phyloP scores from a whole-genome alignment of 2,113 vertebrate genomes.

The Bubo bubo region DNA sequence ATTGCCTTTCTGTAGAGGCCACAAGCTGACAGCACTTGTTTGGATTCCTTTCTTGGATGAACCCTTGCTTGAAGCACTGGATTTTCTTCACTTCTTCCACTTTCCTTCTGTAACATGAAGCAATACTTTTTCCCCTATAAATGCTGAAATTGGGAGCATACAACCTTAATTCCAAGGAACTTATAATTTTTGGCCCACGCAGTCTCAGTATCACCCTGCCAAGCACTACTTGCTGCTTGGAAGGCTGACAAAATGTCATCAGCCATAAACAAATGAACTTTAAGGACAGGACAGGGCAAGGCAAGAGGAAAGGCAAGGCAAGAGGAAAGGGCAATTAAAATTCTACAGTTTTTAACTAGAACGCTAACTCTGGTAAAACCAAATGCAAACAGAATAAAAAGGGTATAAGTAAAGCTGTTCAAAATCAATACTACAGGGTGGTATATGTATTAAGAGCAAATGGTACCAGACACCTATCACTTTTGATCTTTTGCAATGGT shows the following conservation, averaged over 20 bases:
- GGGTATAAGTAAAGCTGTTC: not conserved
- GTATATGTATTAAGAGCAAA: not conserved
- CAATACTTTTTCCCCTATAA: slow-evolving; percentile 22
- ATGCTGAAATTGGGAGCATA: slow-evolving; percentile 16
- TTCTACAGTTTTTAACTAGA: not conserved
- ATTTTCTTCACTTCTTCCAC: slow-evolving; percentile 26
- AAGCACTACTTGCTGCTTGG: slow-evolving; percentile 61
- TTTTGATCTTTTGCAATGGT: not conserved
- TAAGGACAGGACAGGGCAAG: not conserved
- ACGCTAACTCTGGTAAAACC: not conserved
- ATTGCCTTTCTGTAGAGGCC: not conserved
- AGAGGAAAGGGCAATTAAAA: not conserved
- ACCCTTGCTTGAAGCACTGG: not conserved
- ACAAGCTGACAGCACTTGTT: not conserved
- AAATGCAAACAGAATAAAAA: not conserved
- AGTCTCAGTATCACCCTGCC: slow-evolving; percentile 1
- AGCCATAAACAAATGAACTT: slow-evolving; percentile 34
- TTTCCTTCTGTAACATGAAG: slow-evolving; percentile 16
- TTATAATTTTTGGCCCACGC: slow-evolving; percentile 47
- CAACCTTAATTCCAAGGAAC: slow-evolving; percentile 50
- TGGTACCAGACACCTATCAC: not conserved
- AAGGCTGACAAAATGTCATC: slow-evolving; percentile 56
- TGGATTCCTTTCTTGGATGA: slow-evolving; percentile 20
- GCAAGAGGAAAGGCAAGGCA: not conserved
- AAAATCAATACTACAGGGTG: not conserved